Percentiles rank a stretch among this genome's conserved stretches.
These are phyloP conservation scores for Smutsia gigantea DNA, from an alignment of 2,797 vertebrate genomes.

Conservation along the genomic window DNA sequence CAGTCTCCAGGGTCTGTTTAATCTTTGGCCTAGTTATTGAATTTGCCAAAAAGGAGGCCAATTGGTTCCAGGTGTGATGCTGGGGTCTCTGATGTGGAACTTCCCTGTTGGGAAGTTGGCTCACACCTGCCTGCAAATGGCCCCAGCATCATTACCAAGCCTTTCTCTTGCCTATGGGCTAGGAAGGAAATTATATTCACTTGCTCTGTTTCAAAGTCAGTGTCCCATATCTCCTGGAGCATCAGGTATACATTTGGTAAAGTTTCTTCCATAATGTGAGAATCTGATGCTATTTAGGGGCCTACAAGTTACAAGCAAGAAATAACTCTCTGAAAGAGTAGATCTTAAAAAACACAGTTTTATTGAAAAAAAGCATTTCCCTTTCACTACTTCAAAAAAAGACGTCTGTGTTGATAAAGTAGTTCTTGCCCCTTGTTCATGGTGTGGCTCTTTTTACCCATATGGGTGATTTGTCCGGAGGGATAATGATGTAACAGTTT, in stretches of 20 bases:
- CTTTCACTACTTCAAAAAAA: conserved; percentile 36
- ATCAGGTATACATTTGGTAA: conserved; percentile 49
- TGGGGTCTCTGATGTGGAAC: conserved; percentile 65
- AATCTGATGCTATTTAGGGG: background rate
- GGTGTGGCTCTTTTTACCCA: conserved; percentile 66
- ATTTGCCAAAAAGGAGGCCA: conserved; percentile 66
- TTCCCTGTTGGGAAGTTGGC: conserved; percentile 48
- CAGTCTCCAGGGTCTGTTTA: conserved; percentile 68
- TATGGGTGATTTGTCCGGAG: conserved; percentile 70
- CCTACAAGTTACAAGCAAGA: conserved; percentile 29
- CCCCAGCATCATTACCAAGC: conserved; percentile 41
- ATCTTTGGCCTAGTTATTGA: conserved; percentile 63
- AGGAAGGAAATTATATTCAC: background rate
- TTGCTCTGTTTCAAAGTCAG: conserved; percentile 66
- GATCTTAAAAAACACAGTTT: conserved; percentile 51
- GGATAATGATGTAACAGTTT: conserved; percentile 76
- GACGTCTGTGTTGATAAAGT: conserved; percentile 64
- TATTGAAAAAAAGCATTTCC: conserved; percentile 23
- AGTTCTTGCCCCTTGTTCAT: conserved; percentile 51
- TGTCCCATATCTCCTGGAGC: conserved; percentile 64
- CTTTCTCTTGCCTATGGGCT: conserved; percentile 17
- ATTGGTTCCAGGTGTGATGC: conserved; percentile 76
- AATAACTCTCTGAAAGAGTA: conserved; percentile 46
- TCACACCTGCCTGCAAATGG: conserved; percentile 64
- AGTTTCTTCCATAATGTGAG: conserved; percentile 46